Base-by-base conservation (phyloP, 2,113 vertebrate genomes). In the Macroglossus sobrinus region DNA sequence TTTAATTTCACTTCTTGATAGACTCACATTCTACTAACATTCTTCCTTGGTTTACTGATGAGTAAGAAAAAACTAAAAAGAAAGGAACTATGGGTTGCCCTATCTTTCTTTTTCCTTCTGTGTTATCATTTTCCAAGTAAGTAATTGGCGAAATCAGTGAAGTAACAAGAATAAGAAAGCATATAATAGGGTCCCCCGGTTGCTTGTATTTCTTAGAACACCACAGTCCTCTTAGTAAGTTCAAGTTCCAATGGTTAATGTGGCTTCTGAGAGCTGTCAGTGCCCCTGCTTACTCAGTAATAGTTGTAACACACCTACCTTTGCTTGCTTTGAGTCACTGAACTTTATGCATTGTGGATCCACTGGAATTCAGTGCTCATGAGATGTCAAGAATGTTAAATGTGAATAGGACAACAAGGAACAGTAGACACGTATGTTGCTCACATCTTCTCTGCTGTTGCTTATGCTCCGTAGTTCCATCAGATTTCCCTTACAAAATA, bases 201-300 rank as follows among this genome's bases (percentile, higher is more conserved):
- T 95, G 45, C 21, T 82, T 88, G 66, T 72, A 18, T 63, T 91
- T 84, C 91, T 96, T 91, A 71, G 61, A 93, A 78, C 9, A 90
- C 30, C 19, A 75, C 4, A 89, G 33, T 7, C 38, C 21, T 84
- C 24, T 84, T 88, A 63, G 45, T 47, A 84, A 94, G 16, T 68
- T 92, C 40, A 90, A 80, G 33, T 84, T 96, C 69, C 90, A 78
- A 61, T 66, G 53, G n/a, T 33, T 59, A 78, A 74, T 19, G 24
- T 69, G 55, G 10, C 30, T 94, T 95, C 45, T 86, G 33, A 22
- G 43, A 3, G 3, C 63, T 79, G 4, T 79, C 64, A 76, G 80
- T 84, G 33, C 3, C 30, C 35, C n/a, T 69, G 18, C 19, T 74
- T 93, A 76, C 18, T 74, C 3, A 53, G 28, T 47, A 61, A 72